Base-by-base conservation (phyloP, 2,888 invertebrate genomes). In the Drosophila mettleri region DNA sequence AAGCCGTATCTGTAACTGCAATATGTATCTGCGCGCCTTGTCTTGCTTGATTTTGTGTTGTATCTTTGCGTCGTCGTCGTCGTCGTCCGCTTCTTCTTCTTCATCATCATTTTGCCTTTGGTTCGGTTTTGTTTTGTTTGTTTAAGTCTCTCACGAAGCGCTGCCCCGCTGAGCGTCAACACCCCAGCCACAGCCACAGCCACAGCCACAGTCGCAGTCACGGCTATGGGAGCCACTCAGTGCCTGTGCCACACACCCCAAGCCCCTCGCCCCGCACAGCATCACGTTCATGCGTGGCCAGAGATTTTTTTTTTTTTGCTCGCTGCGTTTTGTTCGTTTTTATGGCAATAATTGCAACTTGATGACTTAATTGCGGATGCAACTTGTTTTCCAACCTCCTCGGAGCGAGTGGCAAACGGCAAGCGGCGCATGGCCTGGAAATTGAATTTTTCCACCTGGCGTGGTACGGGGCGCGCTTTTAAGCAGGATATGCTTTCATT, bases 321-420 rank as follows among this genome's bases (percentile, higher is more conserved):
- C 69, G 60, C 80, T 89, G 89, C 89, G 80, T 89, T 84, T 84
- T 89, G 89, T 84, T 89, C 83, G 89, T 84, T 86, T 86, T 86
- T 89, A 89, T 89, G 89, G 86, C 86, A 89, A 86, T 86, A 86
- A 86, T 86, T 86, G 86, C 86, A 86, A 86, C 78, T 86, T 86
- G 86, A 86, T 86, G 89, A 86, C 86, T 86, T 86, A 86, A 86
- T 86, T 86, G 86, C 86, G 86, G 86, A 86, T 89, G 86, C 89
- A 86, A 86, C 89, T 89, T 86, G 85, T 86, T 86, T 86, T 86
- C 85, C 89, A 88, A 80, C 88, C 66, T 84, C 52, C 88, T 45
- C 27, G 43, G 33, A 41, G 43, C 39, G 45, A 54, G 49, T 36
- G 51, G 51, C 51, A 29, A 46, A 34, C 49, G 49, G 64, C 60